Base-by-base conservation (phyloP, 2,113 vertebrate genomes). In the Perca schrenkii region DNA sequence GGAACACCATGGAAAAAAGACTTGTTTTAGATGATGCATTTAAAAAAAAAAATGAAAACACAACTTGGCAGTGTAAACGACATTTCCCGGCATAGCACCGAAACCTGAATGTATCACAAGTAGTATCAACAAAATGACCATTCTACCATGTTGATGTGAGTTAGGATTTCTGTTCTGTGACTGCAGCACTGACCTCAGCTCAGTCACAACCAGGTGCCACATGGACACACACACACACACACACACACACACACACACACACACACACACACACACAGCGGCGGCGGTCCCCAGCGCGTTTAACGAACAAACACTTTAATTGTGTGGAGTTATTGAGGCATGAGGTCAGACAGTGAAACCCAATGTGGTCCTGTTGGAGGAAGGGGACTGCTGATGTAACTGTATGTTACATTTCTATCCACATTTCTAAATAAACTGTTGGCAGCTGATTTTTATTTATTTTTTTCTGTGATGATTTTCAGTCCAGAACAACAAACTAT, bases 341-440 rank as follows among this genome's bases (percentile, higher is more conserved):
- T 87, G 88, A 86, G 54, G 63, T 88, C 79, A 85, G 62, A 65
- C 11, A 77, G 85, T 5, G 36, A 60, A 49, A 83, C 83, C 83
- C 58, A 70, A 64, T 68, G 8, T n/a, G 50, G 6, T 63, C 36
- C 46, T 47, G 16, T 62, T 63, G 66, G 60, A 72, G 31, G 52
- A 10, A 36, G 67, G 46, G 47, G 22, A 21, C 40, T 61, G 49
- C 36, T 60, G 54, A 63, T 56, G 68, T 66, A 52, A 56, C 21
- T 28, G 40, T 40, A 25, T 16, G 25, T 58, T 16, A 52, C 50
- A 75, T 25, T 46, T 61, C 40, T 6, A 52, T 79, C 67, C 75
- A 61, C 19, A 8, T 19, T 15, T 54, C n/a, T 1, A 62, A n/a
- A 4, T 47, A 40, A 49, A 80, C 19, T 8, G 1, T 36, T 40